phyloP scores from a whole-genome alignment of 1,140 invertebrate species.

The Centruroides sculpturatus region DNA sequence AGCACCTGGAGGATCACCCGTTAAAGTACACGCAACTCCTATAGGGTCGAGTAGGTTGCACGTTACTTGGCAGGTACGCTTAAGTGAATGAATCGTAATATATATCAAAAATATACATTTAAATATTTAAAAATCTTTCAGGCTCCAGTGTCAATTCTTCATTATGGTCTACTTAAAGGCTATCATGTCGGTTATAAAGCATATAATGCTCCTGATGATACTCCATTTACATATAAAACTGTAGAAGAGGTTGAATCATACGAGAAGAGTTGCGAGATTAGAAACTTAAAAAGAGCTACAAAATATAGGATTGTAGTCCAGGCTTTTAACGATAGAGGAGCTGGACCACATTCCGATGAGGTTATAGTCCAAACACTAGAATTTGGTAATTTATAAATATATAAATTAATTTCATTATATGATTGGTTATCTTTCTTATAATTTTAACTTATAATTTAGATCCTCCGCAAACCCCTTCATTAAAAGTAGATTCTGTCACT shows the following conservation, averaged over 20 bases:
- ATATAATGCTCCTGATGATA: slow-evolving; percentile 22
- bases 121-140: neutral
- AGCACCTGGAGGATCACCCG: slow-evolving; percentile 13
- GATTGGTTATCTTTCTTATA: too few species aligned
- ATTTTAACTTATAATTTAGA: neutral
- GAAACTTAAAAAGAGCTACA: slow-evolving; percentile 23
- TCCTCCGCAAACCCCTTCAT: slow-evolving; percentile 7
- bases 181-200: slow-evolving; percentile 35
- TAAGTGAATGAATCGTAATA: too few species aligned
- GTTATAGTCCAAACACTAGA: slow-evolving; percentile 52
- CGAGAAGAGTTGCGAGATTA: slow-evolving; percentile 10
- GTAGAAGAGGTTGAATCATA: slow-evolving; percentile 9
- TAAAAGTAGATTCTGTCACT: neutral
- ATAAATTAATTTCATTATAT: too few species aligned
- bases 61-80: slow-evolving; percentile 15
- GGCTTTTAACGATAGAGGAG: slow-evolving; percentile 31
- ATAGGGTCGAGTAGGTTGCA: slow-evolving; percentile 17
- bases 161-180: slow-evolving; percentile 23
- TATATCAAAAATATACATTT: too few species aligned
- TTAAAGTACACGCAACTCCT: slow-evolving; percentile 7
- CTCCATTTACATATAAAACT: slow-evolving; percentile 22
- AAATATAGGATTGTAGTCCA: slow-evolving; percentile 29
- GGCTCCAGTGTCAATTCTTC: slow-evolving; percentile 6
- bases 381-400: too few species aligned
- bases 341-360: slow-evolving; percentile 59